A percentile compares a stretch with the other conserved stretches of the same genome.
Conservation (phyloP, 2,113 vertebrate species). For the Machaerirhynchus nigripectus region DNA sequence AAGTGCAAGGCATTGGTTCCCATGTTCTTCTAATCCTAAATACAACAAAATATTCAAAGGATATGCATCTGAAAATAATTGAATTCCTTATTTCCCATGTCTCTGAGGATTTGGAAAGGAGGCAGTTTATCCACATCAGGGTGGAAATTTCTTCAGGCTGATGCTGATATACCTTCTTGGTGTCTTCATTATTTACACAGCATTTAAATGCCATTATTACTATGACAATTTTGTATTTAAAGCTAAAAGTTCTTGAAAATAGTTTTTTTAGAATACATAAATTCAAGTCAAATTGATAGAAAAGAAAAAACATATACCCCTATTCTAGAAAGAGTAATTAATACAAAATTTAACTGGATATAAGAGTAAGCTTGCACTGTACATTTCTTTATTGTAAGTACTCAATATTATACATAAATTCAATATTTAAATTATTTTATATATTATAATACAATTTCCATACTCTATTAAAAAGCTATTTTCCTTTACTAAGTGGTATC, state of each 20-base stretch:
- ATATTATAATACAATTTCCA: background rate
- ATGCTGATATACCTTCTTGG: background rate
- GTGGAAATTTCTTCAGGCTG: background rate
- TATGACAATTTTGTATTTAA: too few relatives aligned
- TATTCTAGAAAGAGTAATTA: background rate
- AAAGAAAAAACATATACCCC: background rate
- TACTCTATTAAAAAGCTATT: background rate
- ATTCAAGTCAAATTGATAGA: background rate
- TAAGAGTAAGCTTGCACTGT: background rate
- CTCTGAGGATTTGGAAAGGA: background rate
- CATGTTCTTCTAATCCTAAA: background rate
- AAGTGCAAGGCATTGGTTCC: background rate
- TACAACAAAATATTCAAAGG: background rate
- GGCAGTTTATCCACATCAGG: background rate
- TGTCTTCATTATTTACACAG: background rate
- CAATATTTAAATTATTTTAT: background rate
- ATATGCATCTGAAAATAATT: background rate
- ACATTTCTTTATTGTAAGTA: background rate
- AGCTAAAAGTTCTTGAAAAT: background rate
- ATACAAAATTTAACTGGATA: background rate
- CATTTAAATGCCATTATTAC: background rate
- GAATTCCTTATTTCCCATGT: background rate
- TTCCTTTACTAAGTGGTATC: background rate
- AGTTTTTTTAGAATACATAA: background rate
- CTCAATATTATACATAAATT: background rate